Conservation (phyloP, 2,888 invertebrate species). For the Tyria jacobaeae region DNA sequence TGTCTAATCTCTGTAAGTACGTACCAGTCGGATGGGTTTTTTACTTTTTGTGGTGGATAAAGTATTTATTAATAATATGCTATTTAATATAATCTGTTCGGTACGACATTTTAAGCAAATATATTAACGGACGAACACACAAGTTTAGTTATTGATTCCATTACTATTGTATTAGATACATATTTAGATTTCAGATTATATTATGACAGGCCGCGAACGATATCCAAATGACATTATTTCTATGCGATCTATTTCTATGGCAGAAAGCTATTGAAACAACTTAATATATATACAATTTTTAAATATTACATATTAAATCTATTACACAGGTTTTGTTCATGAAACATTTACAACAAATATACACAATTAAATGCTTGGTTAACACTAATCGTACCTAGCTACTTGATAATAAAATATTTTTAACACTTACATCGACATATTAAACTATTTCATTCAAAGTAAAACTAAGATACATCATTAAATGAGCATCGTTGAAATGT, state of each 20-base stretch:
- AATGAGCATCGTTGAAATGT: slow-evolving; percentile 50
- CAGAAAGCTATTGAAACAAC: not conserved
- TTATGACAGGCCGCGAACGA: no score
- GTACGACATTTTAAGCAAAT: no score
- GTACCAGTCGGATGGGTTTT: no score
- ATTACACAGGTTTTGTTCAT: slow-evolving; percentile 9
- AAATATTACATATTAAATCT: slow-evolving; percentile 7
- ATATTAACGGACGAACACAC: no score
- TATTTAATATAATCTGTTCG: no score
- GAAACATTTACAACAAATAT: slow-evolving; percentile 69
- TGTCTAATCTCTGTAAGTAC: no score
- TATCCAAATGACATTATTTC: not conserved
- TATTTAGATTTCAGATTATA: no score
- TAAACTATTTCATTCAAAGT: slow-evolving; percentile 65
- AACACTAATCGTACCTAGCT: slow-evolving; percentile 57
- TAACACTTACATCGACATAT: slow-evolving; percentile 60
- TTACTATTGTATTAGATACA: no score
- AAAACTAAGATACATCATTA: slow-evolving; percentile 54
- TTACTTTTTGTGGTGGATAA: no score
- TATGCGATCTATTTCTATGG: not conserved
- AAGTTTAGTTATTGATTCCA: no score
- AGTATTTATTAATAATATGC: no score
- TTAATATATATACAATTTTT: no score
- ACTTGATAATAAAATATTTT: slow-evolving; percentile 59
- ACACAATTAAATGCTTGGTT: slow-evolving; percentile 59